Percentiles rank a stretch among this genome's conserved stretches.
Conservation (phyloP, 1,140 invertebrate genomes). For the Nebria ingens region DNA sequence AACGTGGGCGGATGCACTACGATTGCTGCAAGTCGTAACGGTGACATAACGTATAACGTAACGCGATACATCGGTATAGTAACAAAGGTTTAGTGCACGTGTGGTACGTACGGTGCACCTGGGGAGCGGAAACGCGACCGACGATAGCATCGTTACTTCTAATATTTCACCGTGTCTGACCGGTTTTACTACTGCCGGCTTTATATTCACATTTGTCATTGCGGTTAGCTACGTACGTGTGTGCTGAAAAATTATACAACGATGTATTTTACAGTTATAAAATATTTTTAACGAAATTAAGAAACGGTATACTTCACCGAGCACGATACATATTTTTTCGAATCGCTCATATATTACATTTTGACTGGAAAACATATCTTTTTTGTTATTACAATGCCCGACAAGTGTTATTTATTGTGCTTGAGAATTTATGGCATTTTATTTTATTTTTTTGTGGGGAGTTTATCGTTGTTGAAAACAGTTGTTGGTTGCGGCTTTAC, state of each 20-base stretch:
- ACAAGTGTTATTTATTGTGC: too few species aligned
- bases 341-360: too few species aligned
- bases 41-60: not conserved
- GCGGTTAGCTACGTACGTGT: too few species aligned
- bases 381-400: too few species aligned
- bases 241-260: not conserved
- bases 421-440: too few species aligned
- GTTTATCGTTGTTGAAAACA: too few species aligned
- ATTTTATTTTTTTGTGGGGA: too few species aligned
- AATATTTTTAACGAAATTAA: conserved; percentile 9
- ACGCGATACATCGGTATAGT: not conserved
- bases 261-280: conserved; percentile 1
- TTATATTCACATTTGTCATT: conserved; percentile 6
- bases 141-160: conserved; percentile 7
- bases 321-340: too few species aligned
- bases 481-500: too few species aligned
- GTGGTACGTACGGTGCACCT: not conserved
- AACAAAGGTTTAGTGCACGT: conserved; percentile 3
- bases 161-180: conserved; percentile 4
- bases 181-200: conserved; percentile 5
- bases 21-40: not conserved
- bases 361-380: too few species aligned
- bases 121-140: not conserved
- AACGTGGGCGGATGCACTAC: not conserved
- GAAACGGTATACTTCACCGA: too few species aligned